phyloP scores from a whole-genome alignment of 2,113 vertebrate species.

The Gavialis gangeticus region DNA sequence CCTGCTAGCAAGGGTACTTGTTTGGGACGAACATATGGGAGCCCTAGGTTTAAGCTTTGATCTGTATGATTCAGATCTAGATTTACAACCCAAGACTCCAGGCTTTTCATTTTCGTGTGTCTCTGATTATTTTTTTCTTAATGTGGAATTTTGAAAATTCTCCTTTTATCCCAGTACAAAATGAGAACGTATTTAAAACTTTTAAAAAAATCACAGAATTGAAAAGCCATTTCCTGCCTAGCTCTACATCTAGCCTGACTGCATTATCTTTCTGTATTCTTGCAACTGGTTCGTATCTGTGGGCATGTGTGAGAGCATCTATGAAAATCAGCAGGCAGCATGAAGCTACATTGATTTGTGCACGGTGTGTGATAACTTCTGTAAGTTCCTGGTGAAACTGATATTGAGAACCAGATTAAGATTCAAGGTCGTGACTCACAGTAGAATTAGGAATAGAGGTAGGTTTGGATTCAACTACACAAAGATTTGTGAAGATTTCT shows the following conservation, averaged over 20 bases:
- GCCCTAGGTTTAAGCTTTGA: no score
- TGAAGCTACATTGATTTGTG: neutral
- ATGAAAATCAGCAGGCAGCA: neutral
- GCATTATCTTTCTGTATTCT: neutral
- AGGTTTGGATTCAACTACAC: neutral
- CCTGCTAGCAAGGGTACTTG: no score
- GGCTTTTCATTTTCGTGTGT: neutral
- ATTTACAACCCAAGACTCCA: no score
- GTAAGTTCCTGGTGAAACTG: neutral
- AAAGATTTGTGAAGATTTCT: rapidly evolving
- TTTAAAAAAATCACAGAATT: no score
- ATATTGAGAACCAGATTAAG: neutral
- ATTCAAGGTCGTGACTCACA: neutral
- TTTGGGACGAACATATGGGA: no score
- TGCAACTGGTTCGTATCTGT: neutral
- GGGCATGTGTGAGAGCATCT: neutral
- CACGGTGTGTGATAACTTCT: neutral
- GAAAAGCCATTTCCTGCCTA: no score
- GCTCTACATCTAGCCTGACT: neutral
- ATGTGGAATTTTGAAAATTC: no score
- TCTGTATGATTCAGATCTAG: no score
- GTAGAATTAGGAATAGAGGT: neutral
- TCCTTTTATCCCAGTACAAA: no score
- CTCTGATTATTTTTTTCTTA: neutral
- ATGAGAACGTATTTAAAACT: no score